Base-by-base conservation (phyloP, 2,888 invertebrate genomes). In the Drosophila barbarae region DNA sequence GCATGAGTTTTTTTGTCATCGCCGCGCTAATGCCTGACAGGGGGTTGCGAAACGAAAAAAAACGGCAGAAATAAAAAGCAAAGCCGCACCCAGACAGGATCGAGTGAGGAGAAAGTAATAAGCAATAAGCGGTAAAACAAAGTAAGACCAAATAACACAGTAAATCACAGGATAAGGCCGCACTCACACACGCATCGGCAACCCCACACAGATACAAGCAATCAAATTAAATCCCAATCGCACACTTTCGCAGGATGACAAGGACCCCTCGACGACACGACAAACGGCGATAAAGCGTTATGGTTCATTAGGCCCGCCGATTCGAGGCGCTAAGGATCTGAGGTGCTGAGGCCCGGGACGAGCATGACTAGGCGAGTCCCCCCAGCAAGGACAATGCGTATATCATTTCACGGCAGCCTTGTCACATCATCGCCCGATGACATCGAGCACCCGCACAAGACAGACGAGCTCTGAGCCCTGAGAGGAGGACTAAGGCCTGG, bases 171-270 rank as follows among this genome's bases (percentile, higher is more conserved):
- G 85, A 83, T 82, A 82, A 82, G 79, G 72, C 83, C 73, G 54
- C 68, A 70, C 68, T 18, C 60, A 57, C 67, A 44, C 61, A 60
- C 72, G 73, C 77, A 83, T 79, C 73, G 76, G 46, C 46, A 32
- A 30, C 46, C 30, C 46, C 32, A 32, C 46, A 47, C 46, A 13
- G 46, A 47, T 47, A 47, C 46, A 85, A 80, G 85, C 81, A 82
- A 84, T 84, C 85, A 84, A 82, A 85, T 82, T 82, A 82, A 82
- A 82, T 82, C 85, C 82, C 85, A 82, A 82, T 82, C 85, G 85
- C 81, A 82, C 82, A 82, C 82, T 82, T 84, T 73, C 68, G 52
- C 51, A 28, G 34, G 38, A 42, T 35, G 51, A 44, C 69, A 38
- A 50, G 50, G 41, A 30, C 60, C 41, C 34, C 47, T 41, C 39